These are phyloP conservation scores for Paradisaea rubra DNA, from an alignment of 2,113 vertebrate species.

Conservation along the genomic window DNA sequence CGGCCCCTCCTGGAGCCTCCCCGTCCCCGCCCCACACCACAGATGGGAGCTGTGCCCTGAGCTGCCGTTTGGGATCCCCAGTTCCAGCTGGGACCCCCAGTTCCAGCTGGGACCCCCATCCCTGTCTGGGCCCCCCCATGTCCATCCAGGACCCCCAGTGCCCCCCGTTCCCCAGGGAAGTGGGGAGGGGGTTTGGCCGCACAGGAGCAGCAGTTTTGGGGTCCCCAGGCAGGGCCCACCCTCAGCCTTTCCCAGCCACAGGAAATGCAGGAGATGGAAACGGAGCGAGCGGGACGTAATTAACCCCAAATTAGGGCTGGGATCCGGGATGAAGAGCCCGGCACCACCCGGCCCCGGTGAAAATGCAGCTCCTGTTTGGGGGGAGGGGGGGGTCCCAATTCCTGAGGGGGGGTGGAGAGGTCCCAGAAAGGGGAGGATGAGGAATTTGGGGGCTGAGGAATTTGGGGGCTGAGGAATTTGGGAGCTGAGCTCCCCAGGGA, in stretches of 20 bases:
- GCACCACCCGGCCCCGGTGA: neutral
- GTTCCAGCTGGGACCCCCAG: too few relatives aligned
- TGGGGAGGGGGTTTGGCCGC: too few relatives aligned
- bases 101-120: neutral
- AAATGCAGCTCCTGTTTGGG: neutral
- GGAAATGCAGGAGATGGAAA: neutral
- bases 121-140: neutral
- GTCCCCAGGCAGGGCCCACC: neutral
- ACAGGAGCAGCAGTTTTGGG: neutral
- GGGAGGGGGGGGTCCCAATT: neutral
- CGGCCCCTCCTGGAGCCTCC: rapidly evolving
- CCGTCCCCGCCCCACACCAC: neutral
- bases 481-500: neutral
- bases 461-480: rapidly evolving
- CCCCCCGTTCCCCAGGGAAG: too few relatives aligned
- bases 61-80: neutral
- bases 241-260: rapidly evolving
- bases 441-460: neutral
- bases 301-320: neutral
- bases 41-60: neutral
- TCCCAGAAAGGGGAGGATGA: too few relatives aligned
- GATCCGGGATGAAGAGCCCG: neutral
- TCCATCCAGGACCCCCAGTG: neutral
- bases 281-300: neutral
- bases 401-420: too few relatives aligned